Percentiles rank a stretch among this genome's conserved stretches.
Conservation (phyloP, 2,113 vertebrate genomes). For the Stegostoma tigrinum region DNA sequence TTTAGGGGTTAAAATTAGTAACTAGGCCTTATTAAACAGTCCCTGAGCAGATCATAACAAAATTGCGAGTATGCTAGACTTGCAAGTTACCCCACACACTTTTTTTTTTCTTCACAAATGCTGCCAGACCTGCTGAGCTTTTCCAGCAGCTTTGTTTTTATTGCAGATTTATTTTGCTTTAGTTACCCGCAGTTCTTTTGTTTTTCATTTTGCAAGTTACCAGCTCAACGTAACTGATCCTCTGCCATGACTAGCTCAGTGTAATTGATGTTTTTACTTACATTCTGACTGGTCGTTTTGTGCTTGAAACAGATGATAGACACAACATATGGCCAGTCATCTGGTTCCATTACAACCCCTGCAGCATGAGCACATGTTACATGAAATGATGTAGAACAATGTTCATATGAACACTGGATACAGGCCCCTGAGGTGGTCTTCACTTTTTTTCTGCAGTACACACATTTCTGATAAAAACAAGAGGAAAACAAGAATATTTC, state of each 20-base stretch:
- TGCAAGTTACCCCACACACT: too few species aligned
- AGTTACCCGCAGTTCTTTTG: too few species aligned
- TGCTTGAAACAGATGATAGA: conserved; percentile 90
- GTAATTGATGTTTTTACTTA: conserved; percentile 46
- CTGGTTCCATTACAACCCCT: conserved; percentile 79
- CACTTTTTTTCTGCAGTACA: conserved; percentile 76
- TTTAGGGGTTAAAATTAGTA: too few species aligned
- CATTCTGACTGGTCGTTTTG: conserved; percentile 54
- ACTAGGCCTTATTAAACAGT: too few species aligned
- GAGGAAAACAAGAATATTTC: not conserved
- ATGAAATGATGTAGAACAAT: conserved; percentile 92
- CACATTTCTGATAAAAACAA: conserved; percentile 67
- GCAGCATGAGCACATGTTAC: conserved; percentile 88
- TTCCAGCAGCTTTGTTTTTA: too few species aligned
- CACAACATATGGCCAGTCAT: conserved; percentile 91
- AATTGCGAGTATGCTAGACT: too few species aligned
- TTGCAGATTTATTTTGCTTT: too few species aligned
- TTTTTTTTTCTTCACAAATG: too few species aligned
- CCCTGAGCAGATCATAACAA: too few species aligned
- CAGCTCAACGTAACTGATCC: not conserved
- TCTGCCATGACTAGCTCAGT: not conserved
- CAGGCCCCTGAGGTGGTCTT: conserved; percentile 74
- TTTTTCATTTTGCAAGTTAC: not conserved
- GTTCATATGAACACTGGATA: conserved; percentile 83
- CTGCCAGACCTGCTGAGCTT: too few species aligned